Base-by-base conservation (phyloP, 1,140 invertebrate species). In the Heliconius congener region DNA sequence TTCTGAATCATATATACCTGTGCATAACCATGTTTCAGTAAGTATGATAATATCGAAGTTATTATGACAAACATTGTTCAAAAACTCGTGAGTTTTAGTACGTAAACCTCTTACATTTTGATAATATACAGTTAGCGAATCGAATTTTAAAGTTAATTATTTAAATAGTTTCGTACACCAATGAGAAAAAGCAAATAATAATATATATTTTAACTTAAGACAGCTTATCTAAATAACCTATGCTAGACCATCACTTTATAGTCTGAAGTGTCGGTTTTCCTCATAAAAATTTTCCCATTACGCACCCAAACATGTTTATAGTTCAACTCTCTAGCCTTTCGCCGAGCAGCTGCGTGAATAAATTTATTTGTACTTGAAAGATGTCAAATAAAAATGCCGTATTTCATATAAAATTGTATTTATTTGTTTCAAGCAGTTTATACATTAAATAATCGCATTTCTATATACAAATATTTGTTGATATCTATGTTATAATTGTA, bases 381-480 rank as follows among this genome's bases (percentile, higher is more conserved):
- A 77, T 83, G 79, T 71, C 23, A 34, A 66, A 66, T 30, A 30
- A 66, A 66, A 66, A 16, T 66, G 27, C 23, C 27, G 2, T 11
- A 30, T 66, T 27, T 30, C 60, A 66, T 66, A 66, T 81, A 84
- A 83, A 83, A 77, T 77, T 76, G 72, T 76, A 79, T 83, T 83
- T 76, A 55, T 76, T 74, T 57, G 34, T 82, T 79, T 76, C 80
- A 83, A 85, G 75, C 78, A 66, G 42, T 82, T 80, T 74, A 60
- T 77, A 77, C 71, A 78, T 78, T 78, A 82, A 80, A 85, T 81
- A 83, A 37, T 78, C 5, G 52, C 74, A 27, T n/a, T 78, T 50
- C 57, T 74, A 76, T 74, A 81, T 71, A 83, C 30, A 70, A 19
- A 57, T 66, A 16, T 66, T 66, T 66, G 37, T 46, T 11, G 13